Evolutionary conservation across 2,888 invertebrate genomes (phyloP), one percentile per base, ranked within the genome.

Genomic region (Nomada goodeniana): DNA sequence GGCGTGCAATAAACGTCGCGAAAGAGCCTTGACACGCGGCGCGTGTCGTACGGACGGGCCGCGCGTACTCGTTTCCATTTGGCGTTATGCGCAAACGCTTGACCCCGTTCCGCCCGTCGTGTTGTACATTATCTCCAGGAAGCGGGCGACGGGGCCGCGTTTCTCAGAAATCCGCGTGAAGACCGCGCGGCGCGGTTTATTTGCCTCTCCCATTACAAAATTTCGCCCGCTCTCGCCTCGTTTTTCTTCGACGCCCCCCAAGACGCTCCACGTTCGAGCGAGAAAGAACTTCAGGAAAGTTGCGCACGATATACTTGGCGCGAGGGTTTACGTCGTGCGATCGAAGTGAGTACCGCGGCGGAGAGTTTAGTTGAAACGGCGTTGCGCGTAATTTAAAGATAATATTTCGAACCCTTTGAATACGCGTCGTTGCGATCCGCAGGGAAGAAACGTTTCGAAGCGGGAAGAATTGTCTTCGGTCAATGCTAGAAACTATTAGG

Each of bases 51-150:
- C 82, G 64, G 76, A 15, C 47, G 15, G 7, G 47, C 68, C 76
- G 68, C 74, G 64, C 76, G 84, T 82, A 78, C 87, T 60, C 87
- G 82, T 84, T 86, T 84, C 85, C 82, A 83, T 86, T 82, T 64
- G 64, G 85, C 73, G 76, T 78, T 87, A 80, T 78, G 85, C 87
- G 86, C 82, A 83, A 79, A 86, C 83, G 65, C 68, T 85, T 87
- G 87, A 87, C 86, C 85, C 70, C 74, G 80, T 87, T 86, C 82
- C 85, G 68, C 60, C 70, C 59, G 42, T 52, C 77, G 72, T 59
- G 70, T 67, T 73, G 73, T 71, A 76, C 65, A 74, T 84, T 84
- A 84, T 82, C 82, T 82, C 74, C 85, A 80, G 87, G 87, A 86
- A 86, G 76, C 71, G 68, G 80, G 67, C 72, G 42, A 29, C 71